Evolutionary conservation across 1,140 invertebrate species (phyloP).

Genomic region (Trichomalopsis sarcophagae): DNA sequence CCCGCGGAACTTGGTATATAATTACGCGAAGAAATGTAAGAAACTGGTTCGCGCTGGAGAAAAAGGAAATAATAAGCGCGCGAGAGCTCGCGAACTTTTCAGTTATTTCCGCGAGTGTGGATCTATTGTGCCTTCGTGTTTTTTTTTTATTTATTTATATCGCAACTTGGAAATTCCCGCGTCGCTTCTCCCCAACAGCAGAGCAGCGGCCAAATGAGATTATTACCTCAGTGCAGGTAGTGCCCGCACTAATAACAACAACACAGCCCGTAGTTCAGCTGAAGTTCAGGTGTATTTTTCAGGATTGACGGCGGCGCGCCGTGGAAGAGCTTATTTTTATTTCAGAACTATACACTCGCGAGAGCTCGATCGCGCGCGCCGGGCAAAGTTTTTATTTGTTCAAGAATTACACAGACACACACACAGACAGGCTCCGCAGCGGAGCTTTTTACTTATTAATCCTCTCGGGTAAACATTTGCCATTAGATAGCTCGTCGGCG

Average conservation of each 20-base stretch:
- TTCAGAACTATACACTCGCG: too few species aligned
- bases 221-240: not conserved
- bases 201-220: not conserved
- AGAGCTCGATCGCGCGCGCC: too few species aligned
- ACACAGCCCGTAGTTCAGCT: too few species aligned
- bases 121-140: not conserved
- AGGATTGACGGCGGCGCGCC: too few species aligned
- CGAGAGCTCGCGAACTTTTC: not conserved
- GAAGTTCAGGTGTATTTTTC: too few species aligned
- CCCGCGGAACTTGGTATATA: not conserved
- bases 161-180: not conserved
- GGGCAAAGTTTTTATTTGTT: not conserved
- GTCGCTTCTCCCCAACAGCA: too few species aligned
- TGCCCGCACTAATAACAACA: too few species aligned
- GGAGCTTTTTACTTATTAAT: not conserved
- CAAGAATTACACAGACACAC: not conserved
- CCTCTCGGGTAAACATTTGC: not conserved
- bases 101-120: not conserved
- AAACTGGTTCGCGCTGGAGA: too few species aligned
- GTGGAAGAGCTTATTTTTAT: too few species aligned
- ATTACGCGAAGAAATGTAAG: not conserved
- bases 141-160: not conserved
- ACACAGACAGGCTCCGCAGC: too few species aligned
- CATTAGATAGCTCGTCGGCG: not conserved
- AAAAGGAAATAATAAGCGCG: not conserved